Base-by-base conservation (phyloP, 2,113 vertebrate species). In the Climacteris rufus region DNA sequence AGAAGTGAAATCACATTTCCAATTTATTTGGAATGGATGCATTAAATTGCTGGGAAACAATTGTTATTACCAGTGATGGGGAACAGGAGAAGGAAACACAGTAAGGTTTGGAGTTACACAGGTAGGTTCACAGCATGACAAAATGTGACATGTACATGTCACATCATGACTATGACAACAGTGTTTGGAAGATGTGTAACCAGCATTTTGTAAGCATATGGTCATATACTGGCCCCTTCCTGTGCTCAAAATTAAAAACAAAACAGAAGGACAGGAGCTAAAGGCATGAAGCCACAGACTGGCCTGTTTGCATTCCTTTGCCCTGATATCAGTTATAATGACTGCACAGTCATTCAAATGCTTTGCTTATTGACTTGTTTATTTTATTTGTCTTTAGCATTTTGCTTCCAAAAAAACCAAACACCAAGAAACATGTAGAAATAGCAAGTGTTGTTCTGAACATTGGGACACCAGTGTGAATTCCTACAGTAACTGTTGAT, bases 281-380 rank as follows among this genome's bases (percentile, higher is more conserved):
- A 93, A 88, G 47, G 56, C 68, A 74, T 35, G 59, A 75, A 88
- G 79, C 59, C 93, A 88, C 68, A 77, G 64, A 64, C 76, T 57
- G 65, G 83, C 60, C 68, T 75, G 80, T 81, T 94, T 59, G 64
- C 93, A 92, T 95, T 94, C 94, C 93, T 96, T 70, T 81, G 68
- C 22, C 60, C 76, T 96, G 85, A 21, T 94, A 93, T 23, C 82
- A 90, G 50, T 44, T 86, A 49, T 30, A 90, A 68, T 50, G 59
- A 77, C 52, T 77, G 54, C 39, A 70, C 13, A 56, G 44, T 88
- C 71, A 94, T 83, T 86, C 81, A 88, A 85, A 86, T 42, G n/a
- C 47, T 88, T 86, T 71, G 39, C 47, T 86, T 87, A 78, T 35
- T 74, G 56, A 86, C 13, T n/a, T 87, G 22, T 33, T 86, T 84